These are phyloP conservation scores for Bos javanicus DNA, from an alignment of 2,113 vertebrate species.

Conservation along the genomic window DNA sequence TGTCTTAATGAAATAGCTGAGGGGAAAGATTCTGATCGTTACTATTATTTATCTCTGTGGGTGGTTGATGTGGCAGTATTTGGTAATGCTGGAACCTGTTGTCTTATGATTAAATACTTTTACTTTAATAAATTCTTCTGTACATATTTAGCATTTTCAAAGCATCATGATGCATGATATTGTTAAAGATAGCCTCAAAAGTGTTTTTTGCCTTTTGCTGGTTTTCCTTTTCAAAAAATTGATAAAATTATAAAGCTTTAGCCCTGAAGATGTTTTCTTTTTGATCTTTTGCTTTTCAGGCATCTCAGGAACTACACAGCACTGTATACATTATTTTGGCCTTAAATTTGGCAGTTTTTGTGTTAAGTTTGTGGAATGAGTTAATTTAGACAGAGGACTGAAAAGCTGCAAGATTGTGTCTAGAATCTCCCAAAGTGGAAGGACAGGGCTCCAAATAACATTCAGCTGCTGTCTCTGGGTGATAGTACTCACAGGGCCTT, in stretches of 20 bases:
- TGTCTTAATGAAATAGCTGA: conserved; percentile 5
- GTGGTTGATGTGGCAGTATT: neutral
- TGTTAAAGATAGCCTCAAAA: neutral
- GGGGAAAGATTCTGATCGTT: neutral
- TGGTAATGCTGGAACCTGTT: neutral
- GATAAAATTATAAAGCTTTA: conserved; percentile 3
- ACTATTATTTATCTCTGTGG: neutral
- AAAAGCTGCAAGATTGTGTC: neutral
- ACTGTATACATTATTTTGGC: neutral
- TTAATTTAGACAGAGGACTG: neutral
- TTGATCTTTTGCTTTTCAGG: neutral
- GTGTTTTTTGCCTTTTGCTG: neutral
- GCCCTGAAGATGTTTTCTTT: neutral
- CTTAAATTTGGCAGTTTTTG: conserved; percentile 15
- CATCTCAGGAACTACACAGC: neutral
- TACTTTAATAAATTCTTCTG: conserved; percentile 9
- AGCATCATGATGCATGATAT: neutral
- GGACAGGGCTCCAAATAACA: neutral
- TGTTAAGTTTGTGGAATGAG: neutral
- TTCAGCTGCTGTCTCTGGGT: neutral
- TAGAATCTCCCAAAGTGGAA: neutral
- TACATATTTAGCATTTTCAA: neutral
- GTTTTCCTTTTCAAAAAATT: conserved; percentile 20
- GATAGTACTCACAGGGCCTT: neutral
- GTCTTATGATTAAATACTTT: neutral